Base-by-base conservation (phyloP, 2,888 invertebrate genomes). In the Ecliptopera silaceata region DNA sequence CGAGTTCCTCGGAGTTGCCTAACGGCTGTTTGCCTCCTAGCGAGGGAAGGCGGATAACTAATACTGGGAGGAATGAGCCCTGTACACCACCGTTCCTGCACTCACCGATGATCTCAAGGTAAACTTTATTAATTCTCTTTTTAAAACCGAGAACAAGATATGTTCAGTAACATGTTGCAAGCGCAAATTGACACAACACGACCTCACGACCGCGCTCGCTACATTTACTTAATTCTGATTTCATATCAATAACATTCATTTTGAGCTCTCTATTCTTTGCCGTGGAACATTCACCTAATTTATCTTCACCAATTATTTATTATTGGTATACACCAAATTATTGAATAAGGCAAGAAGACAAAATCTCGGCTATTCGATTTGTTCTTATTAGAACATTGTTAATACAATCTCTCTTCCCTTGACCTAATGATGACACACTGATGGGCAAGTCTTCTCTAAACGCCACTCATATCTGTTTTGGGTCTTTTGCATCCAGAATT, bases 71-170 rank as follows among this genome's bases (percentile, higher is more conserved):
- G 89, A 89, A 91, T 91, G 91, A 90, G 89, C 89, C 89, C 89
- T 85, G 88, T 79, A 82, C 80, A 88, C 79, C 82, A 88, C 82
- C 80, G 80, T 71, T 85, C 82, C 80, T 78, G 82, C 83, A 88
- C 87, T 86, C 85, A 89, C 88, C 91, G 90, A 91, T 91, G 91
- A 91, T 90, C 90, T 90, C 90, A 88, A 90, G 91, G 91, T 91
- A 57, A 51, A 34, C 22, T 32, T 41, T 17, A 1, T 47, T 32
- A 56, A 20, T 41, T 54, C 39, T 39, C 34, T 48, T 45, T 43
- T 55, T 53, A 32, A 17, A 44, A 54, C 50, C 18, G 13, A 45
- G 17, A 46, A 18, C 41, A 26, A 29, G 42, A 29, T 38, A 34
- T 39, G n/a, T 22, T 44, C 34, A 29, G 15, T 31, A 38, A 71